phyloP scores from a whole-genome alignment of 1,140 invertebrate genomes.

The Scaptodrosophila lebanonensis region DNA sequence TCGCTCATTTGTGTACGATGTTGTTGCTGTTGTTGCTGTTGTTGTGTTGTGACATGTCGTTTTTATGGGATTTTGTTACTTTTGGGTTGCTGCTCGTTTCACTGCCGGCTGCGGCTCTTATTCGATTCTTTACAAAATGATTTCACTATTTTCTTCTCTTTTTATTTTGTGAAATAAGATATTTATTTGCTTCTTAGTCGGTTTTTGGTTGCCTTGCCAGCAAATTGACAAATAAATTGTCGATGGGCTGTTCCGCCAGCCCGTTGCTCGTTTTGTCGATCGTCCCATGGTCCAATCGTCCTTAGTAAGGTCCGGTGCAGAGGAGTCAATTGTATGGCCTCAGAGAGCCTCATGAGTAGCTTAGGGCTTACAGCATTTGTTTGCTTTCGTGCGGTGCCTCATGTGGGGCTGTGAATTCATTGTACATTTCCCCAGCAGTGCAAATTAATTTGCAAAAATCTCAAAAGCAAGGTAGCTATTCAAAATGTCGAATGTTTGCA shows the following conservation, averaged over 20 bases:
- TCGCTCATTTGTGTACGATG: no score
- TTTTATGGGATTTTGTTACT: constrained; percentile 67
- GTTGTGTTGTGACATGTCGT: constrained; percentile 62
- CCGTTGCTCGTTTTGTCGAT: constrained; percentile 13
- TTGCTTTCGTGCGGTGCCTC: constrained; percentile 21
- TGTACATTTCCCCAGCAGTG: constrained; percentile 20
- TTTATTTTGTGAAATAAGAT: constrained; percentile 58
- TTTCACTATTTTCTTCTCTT: constrained; percentile 60
- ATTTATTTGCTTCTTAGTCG: constrained; percentile 65
- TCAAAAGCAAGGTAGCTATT: no score
- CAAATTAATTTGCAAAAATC: constrained; percentile 58
- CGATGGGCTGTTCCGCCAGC: constrained; percentile 4
- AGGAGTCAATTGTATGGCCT: constrained; percentile 46
- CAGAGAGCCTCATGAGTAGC: constrained; percentile 15
- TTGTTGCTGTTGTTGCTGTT: constrained; percentile 3
- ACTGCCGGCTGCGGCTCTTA: constrained; percentile 5
- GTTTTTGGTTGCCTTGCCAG: constrained; percentile 27
- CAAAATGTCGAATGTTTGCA: no score
- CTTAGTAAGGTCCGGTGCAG: constrained; percentile 2
- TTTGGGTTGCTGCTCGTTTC: constrained; percentile 25
- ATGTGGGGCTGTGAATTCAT: constrained; percentile 13
- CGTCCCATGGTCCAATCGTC: constrained; percentile 12
- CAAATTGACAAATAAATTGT: constrained; percentile 71
- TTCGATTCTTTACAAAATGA: constrained; percentile 36
- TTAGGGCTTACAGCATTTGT: constrained; percentile 43